Evolutionary conservation across 2,113 vertebrate species (phyloP), one percentile per base, ranked within the genome.

Genomic region (Pitta sordida): DNA sequence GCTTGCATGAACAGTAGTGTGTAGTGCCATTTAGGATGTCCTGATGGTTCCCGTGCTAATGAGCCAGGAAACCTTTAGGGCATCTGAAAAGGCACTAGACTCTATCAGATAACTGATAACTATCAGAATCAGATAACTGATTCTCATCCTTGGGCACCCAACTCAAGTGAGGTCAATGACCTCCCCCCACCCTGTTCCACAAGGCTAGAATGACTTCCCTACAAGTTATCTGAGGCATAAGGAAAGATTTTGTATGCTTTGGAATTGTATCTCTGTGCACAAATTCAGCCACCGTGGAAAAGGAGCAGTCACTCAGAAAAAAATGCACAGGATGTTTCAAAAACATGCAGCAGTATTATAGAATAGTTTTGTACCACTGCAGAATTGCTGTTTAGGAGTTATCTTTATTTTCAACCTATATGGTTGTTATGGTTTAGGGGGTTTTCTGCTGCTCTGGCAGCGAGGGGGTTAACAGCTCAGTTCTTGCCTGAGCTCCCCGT

Each of bases 171-270:
- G 24, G 13, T 56, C 41, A 67, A 21, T 41, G 10, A 9, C 19
- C 41, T 41, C 39, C n/a, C 32, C 34, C 12, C 7, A 32, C 7
- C 11, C 13, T 3, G 0, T 63, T 77, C 48, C 21, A 9, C 5
- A 13, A n/a, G 30, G 19, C 58, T 27, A 13, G 21, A 44, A 10
- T 4, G 0, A 6, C 37, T 90, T 34, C 34, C 13, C 21, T 39
- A 8, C 22, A 11, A 0, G 0, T 27, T n/a, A 6, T 70, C 21
- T 53, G 46, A 77, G 41, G 27, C 1, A 1, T 37, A 36, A 67
- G 24, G 41, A 60, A n/a, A 84, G n/a, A 37, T 81, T 58, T 71
- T 80, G 6, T 67, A 37, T 1, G 0, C 23, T 22, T 6, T 58
- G 36, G 34, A 68, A 26, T 37, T n/a, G 14, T 44, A 32, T 36